Evolutionary conservation across 1,140 invertebrate genomes (phyloP), one percentile per base, ranked within the genome.

Genomic region (Nomia melanderi): DNA sequence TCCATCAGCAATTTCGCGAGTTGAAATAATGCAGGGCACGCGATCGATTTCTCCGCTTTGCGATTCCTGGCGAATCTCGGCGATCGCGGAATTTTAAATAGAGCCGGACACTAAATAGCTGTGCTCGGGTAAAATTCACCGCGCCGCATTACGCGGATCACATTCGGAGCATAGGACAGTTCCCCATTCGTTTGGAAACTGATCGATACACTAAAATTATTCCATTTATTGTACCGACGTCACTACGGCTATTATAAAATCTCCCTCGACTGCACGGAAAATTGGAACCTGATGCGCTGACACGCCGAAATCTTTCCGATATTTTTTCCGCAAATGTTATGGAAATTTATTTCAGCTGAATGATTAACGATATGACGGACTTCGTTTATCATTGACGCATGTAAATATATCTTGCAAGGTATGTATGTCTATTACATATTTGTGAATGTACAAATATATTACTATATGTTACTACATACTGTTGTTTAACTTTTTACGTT

Each of bases 61-160:
- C 25, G 23, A 14, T 36, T 36, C 57, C 17, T 17, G 5, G 31
- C 33, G 31, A n/a, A 27, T 50, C 59, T n/a, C 23, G 2, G 50
- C 14, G 7, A 20, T n/a, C 33, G 47, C 14, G 33, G 63, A 67
- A 67, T 67, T 75, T 75, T 74, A 74, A 74, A 23, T 36, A n/a
- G n/a, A 25, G 50, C 5, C 14, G 36, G n/a, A 74, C 36, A 25
- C 36, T 31, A 54, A 33, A 27, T 53, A n/a, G n/a, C 25, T 11
- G 71, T 6, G 20, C 14, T 56, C n/a, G 4, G 20, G 41, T 20
- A n/a, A 65, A 74, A 66, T 56, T 44, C 33, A 66, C 25, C 17
- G 36, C 31, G 50, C 17, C 27, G 29, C 27, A 36, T 66, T 56
- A 12, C 62, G 20, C 17, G 44, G 54, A 36, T 60, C 36, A 71